Conservation (phyloP, 53 echinoderm and acorn worm genomes). For the Astropecten irregularis region DNA sequence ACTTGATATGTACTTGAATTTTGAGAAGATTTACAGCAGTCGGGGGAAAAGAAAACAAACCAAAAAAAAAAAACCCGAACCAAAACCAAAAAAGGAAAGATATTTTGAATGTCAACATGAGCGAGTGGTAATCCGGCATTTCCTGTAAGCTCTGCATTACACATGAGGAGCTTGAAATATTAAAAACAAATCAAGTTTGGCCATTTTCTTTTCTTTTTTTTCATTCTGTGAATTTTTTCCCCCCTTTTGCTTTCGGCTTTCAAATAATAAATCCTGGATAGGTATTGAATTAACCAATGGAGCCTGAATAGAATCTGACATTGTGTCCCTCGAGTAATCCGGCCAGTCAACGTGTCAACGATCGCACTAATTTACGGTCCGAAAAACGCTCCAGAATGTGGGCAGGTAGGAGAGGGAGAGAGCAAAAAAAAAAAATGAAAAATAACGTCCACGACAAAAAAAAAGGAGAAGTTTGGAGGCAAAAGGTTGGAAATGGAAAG, state of each 20-base stretch:
- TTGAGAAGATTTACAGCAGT: too few relatives aligned
- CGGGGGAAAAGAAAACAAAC: too few relatives aligned
- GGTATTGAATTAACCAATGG: conserved; percentile 49
- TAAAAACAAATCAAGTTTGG: conserved; percentile 46
- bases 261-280: conserved; percentile 24
- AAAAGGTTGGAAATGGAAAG: not conserved
- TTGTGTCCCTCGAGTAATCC: conserved; percentile 3
- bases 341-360: conserved; percentile 33
- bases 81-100: too few relatives aligned
- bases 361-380: conserved; percentile 34
- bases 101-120: not conserved
- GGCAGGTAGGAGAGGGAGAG: too few relatives aligned
- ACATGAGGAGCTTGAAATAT: conserved; percentile 30
- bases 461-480: not conserved
- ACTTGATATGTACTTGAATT: too few relatives aligned
- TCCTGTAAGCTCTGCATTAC: not conserved
- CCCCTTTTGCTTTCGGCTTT: not conserved
- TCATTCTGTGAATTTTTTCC: too few relatives aligned
- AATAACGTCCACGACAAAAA: too few relatives aligned
- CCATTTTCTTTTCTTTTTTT: not conserved
- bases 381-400: not conserved
- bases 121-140: not conserved
- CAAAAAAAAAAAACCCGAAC: too few relatives aligned
- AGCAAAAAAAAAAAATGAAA: too few relatives aligned
- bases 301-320: conserved; percentile 42